phyloP scores from a whole-genome alignment of 2,888 invertebrate species.

The Hylaea fasciaria region DNA sequence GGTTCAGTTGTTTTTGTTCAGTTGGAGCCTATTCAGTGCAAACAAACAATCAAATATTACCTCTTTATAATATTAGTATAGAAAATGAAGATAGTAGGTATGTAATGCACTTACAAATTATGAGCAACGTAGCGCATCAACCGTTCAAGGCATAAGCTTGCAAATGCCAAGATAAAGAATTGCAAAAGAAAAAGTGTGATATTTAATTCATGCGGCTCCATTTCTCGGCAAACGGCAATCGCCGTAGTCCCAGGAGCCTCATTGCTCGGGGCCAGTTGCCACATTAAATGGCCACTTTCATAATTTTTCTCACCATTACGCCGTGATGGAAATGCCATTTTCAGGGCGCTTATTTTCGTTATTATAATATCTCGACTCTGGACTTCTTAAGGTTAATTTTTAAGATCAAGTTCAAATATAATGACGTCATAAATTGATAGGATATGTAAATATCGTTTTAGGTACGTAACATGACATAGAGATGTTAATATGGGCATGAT shows the following conservation, averaged over 20 bases:
- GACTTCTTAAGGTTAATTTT: not conserved
- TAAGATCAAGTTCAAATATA: too few species aligned
- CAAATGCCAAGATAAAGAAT: conserved; percentile 28
- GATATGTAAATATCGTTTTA: too few species aligned
- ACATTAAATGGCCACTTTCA: conserved; percentile 26
- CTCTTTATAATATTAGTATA: too few species aligned
- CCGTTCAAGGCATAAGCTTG: conserved; percentile 6
- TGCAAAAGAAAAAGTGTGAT: conserved; percentile 32
- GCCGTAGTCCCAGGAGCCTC: conserved; percentile 26
- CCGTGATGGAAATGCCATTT: conserved; percentile 21
- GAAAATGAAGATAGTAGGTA: not conserved
- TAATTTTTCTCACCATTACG: conserved; percentile 20
- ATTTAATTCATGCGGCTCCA: conserved; percentile 40
- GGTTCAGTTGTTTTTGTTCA: too few species aligned
- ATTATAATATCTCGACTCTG: not conserved
- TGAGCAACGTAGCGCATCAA: not conserved
- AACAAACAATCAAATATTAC: too few species aligned
- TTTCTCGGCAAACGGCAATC: conserved; percentile 43
- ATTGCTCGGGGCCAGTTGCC: conserved; percentile 32
- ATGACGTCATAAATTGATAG: too few species aligned
- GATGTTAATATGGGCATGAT: too few species aligned
- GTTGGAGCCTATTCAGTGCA: too few species aligned
- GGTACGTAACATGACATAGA: too few species aligned
- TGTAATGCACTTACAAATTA: too few species aligned
- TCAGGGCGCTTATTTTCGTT: conserved; percentile 8